A percentile compares a stretch with the other conserved stretches of the same genome.
phyloP scores from a whole-genome alignment of 37 sponge, comb jelly and placozoan genomes.

The Axinella damicornis region DNA sequence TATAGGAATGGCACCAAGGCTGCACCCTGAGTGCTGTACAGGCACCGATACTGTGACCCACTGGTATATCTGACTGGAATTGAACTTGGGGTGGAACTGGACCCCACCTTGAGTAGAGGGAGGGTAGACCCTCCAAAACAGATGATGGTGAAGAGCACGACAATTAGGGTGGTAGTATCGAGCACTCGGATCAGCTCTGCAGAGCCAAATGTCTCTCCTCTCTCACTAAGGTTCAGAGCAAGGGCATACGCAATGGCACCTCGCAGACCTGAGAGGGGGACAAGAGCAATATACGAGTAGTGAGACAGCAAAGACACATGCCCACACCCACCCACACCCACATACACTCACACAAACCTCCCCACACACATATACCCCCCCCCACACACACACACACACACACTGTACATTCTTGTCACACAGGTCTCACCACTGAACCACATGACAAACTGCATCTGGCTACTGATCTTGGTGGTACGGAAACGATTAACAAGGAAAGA shows the following conservation, averaged over 20 bases:
- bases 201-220: slow-evolving; percentile 19
- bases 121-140: slow-evolving; percentile 86
- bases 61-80: no score
- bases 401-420: no score
- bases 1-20: no score
- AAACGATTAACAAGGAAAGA: slow-evolving; percentile 81
- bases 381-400: no score
- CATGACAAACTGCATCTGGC: slow-evolving; percentile 91
- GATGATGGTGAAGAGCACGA: slow-evolving; percentile 93
- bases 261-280: slow-evolving; percentile 92
- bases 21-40: no score
- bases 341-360: no score
- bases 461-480: slow-evolving; percentile 78
- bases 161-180: slow-evolving; percentile 91
- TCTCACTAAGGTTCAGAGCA: slow-evolving; percentile 68
- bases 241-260: slow-evolving; percentile 97
- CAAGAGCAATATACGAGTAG: no score
- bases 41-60: no score
- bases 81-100: no score
- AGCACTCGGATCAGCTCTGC: slow-evolving; percentile 56
- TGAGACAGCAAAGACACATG: no score
- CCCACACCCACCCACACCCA: no score
- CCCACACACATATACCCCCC: no score
- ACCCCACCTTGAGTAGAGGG: slow-evolving; percentile 82
- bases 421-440: slow-evolving; percentile 90